Conservation (phyloP, 2,113 vertebrate species). For the Gallinago undulata region DNA sequence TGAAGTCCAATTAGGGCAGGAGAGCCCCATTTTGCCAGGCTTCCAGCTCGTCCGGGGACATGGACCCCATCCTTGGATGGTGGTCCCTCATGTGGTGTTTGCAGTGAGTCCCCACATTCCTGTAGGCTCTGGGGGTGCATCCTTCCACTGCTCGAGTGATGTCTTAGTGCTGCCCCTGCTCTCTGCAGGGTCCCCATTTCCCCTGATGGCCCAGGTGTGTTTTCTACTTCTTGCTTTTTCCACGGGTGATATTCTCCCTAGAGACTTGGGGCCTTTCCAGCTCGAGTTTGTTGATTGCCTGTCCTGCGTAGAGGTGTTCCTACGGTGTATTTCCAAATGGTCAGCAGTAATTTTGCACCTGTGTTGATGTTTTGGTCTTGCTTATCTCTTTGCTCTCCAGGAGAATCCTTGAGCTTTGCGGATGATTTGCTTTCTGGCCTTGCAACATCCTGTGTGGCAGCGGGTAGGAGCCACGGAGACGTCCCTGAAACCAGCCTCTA, state of each 20-base stretch:
- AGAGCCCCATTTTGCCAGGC: not conserved
- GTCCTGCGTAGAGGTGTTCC: not conserved
- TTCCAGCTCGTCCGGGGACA: not conserved
- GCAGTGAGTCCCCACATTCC: fast-evolving
- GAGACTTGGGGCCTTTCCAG: not conserved
- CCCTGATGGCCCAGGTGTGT: not conserved
- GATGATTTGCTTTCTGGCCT: constrained; percentile 95
- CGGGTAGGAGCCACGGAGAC: constrained; percentile 86
- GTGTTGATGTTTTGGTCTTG: not conserved
- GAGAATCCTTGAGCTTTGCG: constrained; percentile 94
- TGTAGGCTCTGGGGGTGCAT: not conserved
- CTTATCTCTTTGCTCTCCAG: constrained; percentile 73
- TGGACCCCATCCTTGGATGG: not conserved
- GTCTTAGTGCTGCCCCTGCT: not conserved
- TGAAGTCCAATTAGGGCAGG: not conserved
- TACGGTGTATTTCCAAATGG: not conserved
- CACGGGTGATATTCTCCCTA: not conserved
- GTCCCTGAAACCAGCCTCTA: constrained; percentile 86
- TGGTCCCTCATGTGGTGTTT: not conserved
- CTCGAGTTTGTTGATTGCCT: not conserved
- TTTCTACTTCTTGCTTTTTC: not conserved
- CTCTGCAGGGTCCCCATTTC: not conserved
- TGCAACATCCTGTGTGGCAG: constrained; percentile 92
- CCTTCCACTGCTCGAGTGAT: too few species aligned
- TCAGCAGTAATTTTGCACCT: not conserved